A percentile compares a stretch with the other conserved stretches of the same genome.
phyloP scores from a whole-genome alignment of 2,888 invertebrate genomes.

The Notodonta ziczac region DNA sequence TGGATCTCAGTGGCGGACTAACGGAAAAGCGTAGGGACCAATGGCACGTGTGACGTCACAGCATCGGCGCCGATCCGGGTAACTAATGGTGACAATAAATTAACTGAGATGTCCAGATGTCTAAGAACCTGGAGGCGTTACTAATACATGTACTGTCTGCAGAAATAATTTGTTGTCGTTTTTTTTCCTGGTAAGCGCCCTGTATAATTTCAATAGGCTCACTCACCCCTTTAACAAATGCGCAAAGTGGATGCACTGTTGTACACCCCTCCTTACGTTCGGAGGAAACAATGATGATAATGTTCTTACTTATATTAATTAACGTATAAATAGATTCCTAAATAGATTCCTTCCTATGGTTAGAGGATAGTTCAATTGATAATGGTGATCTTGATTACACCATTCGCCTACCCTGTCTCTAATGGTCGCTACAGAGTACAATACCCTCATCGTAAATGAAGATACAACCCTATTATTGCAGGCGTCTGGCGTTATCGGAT shows the following conservation, averaged over 20 bases:
- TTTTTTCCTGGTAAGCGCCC: too few species aligned
- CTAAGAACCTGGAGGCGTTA: slow-evolving; percentile 46
- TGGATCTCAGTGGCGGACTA: slow-evolving; percentile 47
- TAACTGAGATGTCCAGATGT: slow-evolving; percentile 58
- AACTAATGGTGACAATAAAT: slow-evolving; percentile 64
- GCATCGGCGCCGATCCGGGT: slow-evolving; percentile 37
- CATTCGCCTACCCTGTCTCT: background rate
- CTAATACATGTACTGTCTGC: too few species aligned
- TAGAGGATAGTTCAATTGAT: background rate
- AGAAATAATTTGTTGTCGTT: too few species aligned
- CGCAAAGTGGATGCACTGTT: too few species aligned
- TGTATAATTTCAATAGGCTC: too few species aligned
- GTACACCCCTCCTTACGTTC: too few species aligned
- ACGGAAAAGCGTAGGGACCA: slow-evolving; percentile 44
- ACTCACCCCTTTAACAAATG: too few species aligned
- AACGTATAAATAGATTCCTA: too few species aligned
- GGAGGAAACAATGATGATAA: too few species aligned
- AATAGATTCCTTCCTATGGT: too few species aligned
- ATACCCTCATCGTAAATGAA: slow-evolving; percentile 16
- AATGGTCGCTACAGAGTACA: slow-evolving; percentile 14
- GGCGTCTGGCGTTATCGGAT: slow-evolving; percentile 10
- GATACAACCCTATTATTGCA: slow-evolving; percentile 24
- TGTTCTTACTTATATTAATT: too few species aligned
- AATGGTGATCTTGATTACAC: background rate
- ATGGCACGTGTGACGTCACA: slow-evolving; percentile 52